Evolutionary conservation across 1,140 invertebrate genomes (phyloP), one percentile per base, ranked within the genome.

Genomic region (Aphaenogaster ashmeadi): DNA sequence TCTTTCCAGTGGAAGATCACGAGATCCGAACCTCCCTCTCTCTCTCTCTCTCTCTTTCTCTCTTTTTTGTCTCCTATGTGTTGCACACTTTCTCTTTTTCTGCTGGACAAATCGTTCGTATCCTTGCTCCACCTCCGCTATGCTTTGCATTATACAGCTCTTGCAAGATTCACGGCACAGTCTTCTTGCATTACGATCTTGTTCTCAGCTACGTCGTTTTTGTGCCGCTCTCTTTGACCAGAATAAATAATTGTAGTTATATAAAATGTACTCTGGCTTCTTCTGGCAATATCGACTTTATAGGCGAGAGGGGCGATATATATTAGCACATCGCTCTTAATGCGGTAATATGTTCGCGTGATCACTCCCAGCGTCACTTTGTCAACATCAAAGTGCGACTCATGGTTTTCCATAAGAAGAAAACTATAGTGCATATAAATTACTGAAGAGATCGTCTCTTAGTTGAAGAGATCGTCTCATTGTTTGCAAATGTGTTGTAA

Each of bases 1-100:
- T 91, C 88, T 93, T 94, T 91, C 91, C 90, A 88, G 67, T 94
- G 94, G 93, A 94, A 94, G 93, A 94, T 94, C 92, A 88, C 90
- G 87, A 91, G 81, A 91, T 92, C 88, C 81, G 56, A 78, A 84
- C 71, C 36, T 78, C 83, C 47, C 27, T 69, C 4, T 52, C 6
- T 75, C 7, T 69, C 36, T 66, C 18, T 64, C 9, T 64, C 13
- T 9, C n/a, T 62, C 0, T 56, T 9, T 58, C 9, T 58, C 56
- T 87, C 52, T 67, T 21, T 27, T 27, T 27, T 27, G 27, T 50
- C 60, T 87, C 52, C 75, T 21, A 9, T 33, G n/a, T 58, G 4
- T 38, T 69, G 36, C 18, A 38, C 7, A 21, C 58, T 21, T 58
- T 75, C 33, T 47, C 27, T 56, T 41, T 75, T 41, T 69, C n/a